A percentile compares a stretch with the other conserved stretches of the same genome.
These are phyloP conservation scores for Merops nubicus DNA, from an alignment of 2,113 vertebrate genomes.

Conservation along the genomic window DNA sequence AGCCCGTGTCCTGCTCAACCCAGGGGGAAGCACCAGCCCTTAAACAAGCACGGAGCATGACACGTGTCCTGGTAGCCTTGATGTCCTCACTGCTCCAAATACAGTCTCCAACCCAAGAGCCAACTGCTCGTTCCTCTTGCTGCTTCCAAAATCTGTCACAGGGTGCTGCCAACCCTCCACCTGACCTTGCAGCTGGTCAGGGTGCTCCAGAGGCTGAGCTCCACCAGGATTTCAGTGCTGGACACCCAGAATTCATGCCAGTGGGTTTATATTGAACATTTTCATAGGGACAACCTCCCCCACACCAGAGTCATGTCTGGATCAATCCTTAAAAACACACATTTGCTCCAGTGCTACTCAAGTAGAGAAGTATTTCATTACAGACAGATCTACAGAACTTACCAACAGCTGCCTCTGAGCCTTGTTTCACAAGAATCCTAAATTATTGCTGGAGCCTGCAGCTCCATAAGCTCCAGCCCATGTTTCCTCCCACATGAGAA, in stretches of 20 bases:
- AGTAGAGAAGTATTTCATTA: not conserved
- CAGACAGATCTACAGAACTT: not conserved
- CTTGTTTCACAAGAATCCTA: not conserved
- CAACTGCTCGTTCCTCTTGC: not conserved
- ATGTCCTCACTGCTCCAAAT: not conserved
- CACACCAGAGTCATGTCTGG: not conserved
- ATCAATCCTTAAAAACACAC: not conserved
- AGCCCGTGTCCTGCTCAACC: not conserved
- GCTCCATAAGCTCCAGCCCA: not conserved
- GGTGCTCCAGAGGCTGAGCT: not conserved
- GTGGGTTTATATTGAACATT: too few species aligned
- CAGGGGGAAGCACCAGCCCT: not conserved
- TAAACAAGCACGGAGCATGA: rapidly evolving
- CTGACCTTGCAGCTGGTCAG: too few species aligned
- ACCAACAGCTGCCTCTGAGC: not conserved
- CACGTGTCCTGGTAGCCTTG: rapidly evolving
- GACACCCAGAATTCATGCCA: not conserved
- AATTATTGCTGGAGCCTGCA: not conserved
- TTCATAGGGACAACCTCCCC: too few species aligned
- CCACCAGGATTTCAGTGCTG: not conserved
- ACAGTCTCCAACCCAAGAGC: not conserved
- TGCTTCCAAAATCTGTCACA: not conserved
- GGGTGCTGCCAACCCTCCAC: not conserved
- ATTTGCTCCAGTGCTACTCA: not conserved
- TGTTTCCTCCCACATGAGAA: not conserved